Evolutionary conservation across 2,797 vertebrate species (phyloP).

Genomic region (Chaenodraco wilsoni): DNA sequence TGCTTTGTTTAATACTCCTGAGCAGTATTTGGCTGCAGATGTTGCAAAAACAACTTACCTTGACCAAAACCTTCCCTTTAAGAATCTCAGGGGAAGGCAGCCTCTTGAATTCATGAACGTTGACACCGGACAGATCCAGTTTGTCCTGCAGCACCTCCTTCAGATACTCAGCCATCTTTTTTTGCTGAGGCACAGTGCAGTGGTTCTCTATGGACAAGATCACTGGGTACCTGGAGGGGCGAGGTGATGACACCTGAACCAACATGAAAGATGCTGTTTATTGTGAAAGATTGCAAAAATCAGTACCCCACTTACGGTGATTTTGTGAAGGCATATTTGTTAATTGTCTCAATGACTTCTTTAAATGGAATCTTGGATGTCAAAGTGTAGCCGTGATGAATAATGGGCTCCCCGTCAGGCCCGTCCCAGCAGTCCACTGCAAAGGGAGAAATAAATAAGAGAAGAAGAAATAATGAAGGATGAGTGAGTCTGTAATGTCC

Average conservation of each 20-base stretch:
- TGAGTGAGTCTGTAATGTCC: neutral
- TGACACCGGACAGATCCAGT: conserved; percentile 89
- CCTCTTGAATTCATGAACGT: conserved; percentile 82
- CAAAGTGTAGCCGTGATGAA: conserved; percentile 93
- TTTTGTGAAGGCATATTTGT: conserved; percentile 92
- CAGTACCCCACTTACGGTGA: conserved; percentile 84
- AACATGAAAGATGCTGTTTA: conserved; percentile 1
- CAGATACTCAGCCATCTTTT: conserved; percentile 92
- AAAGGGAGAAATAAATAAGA: conserved; percentile 7
- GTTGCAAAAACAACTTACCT: conserved; percentile 81
- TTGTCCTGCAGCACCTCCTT: conserved; percentile 91
- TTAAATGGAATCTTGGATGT: conserved; percentile 95
- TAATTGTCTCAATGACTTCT: conserved; percentile 91
- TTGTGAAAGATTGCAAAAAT: neutral
- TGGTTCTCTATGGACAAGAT: conserved; percentile 95
- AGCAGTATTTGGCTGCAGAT: neutral
- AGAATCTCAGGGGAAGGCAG: conserved; percentile 93
- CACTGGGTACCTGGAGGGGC: conserved; percentile 86
- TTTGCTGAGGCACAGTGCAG: conserved; percentile 93
- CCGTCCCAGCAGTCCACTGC: conserved; percentile 96
- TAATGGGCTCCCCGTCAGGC: conserved; percentile 91
- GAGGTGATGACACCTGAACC: neutral
- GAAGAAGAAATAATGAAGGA: neutral
- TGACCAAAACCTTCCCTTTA: conserved; percentile 94
- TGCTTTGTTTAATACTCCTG: neutral